phyloP scores from a whole-genome alignment of 2,888 invertebrate species.

The Aproaerema taeniolella region DNA sequence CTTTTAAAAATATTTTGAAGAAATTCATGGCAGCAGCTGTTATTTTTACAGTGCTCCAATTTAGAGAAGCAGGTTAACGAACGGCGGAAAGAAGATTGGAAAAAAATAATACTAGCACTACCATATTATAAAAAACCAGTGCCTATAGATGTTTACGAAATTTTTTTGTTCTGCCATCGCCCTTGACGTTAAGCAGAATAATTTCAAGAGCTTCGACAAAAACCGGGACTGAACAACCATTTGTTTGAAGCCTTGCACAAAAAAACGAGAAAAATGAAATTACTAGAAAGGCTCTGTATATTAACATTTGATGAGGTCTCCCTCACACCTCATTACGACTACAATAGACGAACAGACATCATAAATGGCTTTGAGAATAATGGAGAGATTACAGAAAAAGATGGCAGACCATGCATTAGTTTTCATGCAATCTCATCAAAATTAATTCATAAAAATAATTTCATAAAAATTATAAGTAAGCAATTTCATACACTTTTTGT shows the following conservation, averaged over 20 bases:
- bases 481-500: conserved; percentile 17
- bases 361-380: conserved; percentile 6
- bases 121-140: conserved; percentile 11
- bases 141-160: conserved; percentile 14
- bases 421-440: too few relatives aligned
- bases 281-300: conserved; percentile 9
- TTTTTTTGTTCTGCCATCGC: conserved; percentile 15
- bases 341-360: conserved; percentile 10
- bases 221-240: conserved; percentile 8
- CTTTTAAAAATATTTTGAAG: conserved; percentile 5
- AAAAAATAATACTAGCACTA: conserved; percentile 11
- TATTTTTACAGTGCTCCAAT: conserved; percentile 5
- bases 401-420: conserved; percentile 10
- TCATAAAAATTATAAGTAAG: conserved; percentile 5
- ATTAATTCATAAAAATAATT: conserved; percentile 1
- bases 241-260: conserved; percentile 9
- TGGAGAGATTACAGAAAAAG: conserved; percentile 1
- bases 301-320: conserved; percentile 17
- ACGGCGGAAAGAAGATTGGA: conserved; percentile 15
- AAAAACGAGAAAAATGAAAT: conserved; percentile 3
- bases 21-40: conserved; percentile 1
- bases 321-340: conserved; percentile 13
- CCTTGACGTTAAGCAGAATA: conserved; percentile 12
- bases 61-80: conserved; percentile 8
- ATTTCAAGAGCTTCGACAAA: conserved; percentile 6